phyloP scores from a whole-genome alignment of 2,888 invertebrate species.

The Pyrrhosoma nymphula region DNA sequence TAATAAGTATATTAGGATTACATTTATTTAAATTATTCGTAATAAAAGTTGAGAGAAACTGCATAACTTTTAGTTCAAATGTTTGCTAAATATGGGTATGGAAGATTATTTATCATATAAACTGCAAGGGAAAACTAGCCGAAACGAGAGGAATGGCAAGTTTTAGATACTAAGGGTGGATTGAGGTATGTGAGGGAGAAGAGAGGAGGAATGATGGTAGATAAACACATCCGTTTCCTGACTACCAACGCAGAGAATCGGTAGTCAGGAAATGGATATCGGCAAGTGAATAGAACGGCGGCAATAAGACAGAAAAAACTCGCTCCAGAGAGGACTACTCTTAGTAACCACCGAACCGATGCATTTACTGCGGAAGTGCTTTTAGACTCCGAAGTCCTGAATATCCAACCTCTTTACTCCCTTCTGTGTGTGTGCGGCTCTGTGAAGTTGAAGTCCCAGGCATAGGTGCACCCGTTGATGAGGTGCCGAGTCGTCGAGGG shows the following conservation, averaged over 20 bases:
- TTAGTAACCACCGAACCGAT: background rate
- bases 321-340: background rate
- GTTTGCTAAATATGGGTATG: too few species aligned
- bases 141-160: too few species aligned
- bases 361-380: conserved; percentile 1
- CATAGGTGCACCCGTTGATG: background rate
- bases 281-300: too few species aligned
- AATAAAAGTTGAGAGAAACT: too few species aligned
- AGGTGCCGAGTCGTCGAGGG: background rate
- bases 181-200: background rate
- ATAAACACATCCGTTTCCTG: background rate
- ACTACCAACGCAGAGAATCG: background rate
- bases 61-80: too few species aligned
- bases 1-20: too few species aligned
- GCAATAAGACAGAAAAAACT: background rate
- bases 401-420: background rate
- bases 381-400: background rate
- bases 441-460: background rate
- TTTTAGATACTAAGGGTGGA: too few species aligned
- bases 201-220: background rate
- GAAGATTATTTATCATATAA: too few species aligned
- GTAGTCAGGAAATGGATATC: background rate
- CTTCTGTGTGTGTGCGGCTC: background rate
- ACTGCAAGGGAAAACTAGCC: too few species aligned
- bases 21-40: too few species aligned